Conservation (phyloP, 1,140 invertebrate genomes). For the Lycorma delicatula region DNA sequence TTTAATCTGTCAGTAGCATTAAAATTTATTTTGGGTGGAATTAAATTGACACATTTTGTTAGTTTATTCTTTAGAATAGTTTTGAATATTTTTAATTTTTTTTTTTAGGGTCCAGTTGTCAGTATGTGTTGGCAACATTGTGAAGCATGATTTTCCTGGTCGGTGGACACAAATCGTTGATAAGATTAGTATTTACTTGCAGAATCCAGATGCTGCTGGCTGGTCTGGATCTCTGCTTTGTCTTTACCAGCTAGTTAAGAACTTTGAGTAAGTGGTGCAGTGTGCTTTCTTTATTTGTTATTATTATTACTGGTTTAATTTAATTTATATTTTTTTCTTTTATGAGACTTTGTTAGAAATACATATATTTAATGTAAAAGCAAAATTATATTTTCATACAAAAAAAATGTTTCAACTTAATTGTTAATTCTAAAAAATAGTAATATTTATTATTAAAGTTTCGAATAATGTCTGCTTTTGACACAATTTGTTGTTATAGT, state of each 20-base stretch:
- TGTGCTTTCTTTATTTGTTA: background rate
- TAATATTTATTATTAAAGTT: no score
- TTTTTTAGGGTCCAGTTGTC: constrained; percentile 73
- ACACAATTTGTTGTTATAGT: no score
- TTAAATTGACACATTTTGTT: no score
- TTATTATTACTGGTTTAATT: constrained; percentile 8
- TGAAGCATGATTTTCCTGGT: constrained; percentile 93
- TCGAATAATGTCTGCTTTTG: no score
- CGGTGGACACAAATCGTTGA: constrained; percentile 94
- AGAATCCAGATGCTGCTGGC: constrained; percentile 69
- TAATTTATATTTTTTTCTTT: constrained; percentile 2
- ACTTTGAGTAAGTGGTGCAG: constrained; percentile 66
- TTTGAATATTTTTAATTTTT: constrained; percentile 18
- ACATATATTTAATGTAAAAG: no score
- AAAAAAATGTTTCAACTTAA: no score
- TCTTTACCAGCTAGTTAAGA: constrained; percentile 92
- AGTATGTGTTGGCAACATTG: constrained; percentile 83
- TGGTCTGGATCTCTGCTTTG: constrained; percentile 90
- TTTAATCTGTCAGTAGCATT: no score
- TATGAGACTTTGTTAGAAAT: no score
- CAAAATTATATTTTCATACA: no score
- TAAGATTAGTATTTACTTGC: constrained; percentile 78
- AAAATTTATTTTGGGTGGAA: no score
- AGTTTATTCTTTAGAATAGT: no score
- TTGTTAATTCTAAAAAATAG: no score